Conservation (phyloP, 2,113 vertebrate genomes). For the Pedionomus torquatus region DNA sequence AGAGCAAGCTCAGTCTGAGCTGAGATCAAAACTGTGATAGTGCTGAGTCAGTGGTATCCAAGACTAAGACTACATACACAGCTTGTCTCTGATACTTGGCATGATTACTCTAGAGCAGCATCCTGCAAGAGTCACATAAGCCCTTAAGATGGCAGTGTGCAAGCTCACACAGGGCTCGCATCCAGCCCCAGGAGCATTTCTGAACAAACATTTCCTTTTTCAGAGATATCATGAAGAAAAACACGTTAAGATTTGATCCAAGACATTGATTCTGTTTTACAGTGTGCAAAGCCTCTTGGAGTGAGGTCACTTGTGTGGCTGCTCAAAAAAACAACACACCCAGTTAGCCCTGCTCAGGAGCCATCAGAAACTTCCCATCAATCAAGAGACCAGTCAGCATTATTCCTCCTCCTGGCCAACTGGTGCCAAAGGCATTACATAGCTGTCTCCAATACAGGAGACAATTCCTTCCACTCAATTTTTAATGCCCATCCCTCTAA, state of each 20-base stretch:
- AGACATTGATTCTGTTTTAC: background rate
- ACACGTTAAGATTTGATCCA: background rate
- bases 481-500: background rate
- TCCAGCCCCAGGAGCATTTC: background rate
- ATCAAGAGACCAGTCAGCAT: background rate
- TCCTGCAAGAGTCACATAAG: background rate
- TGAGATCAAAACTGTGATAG: background rate
- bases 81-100: background rate
- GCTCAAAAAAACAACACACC: background rate
- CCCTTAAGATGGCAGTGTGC: conserved; percentile 43
- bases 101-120: background rate
- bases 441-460: background rate
- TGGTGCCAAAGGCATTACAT: background rate
- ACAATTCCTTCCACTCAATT: background rate
- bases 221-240: background rate
- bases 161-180: background rate
- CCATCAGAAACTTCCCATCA: background rate
- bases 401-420: background rate
- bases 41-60: background rate
- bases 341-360: background rate
- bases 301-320: background rate
- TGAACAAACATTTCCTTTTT: background rate
- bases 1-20: background rate
- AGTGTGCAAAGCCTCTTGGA: background rate
- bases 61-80: background rate